A percentile compares a stretch with the other conserved stretches of the same genome.
phyloP scores from a whole-genome alignment of 2,888 invertebrate species.

The Apamea sordens region DNA sequence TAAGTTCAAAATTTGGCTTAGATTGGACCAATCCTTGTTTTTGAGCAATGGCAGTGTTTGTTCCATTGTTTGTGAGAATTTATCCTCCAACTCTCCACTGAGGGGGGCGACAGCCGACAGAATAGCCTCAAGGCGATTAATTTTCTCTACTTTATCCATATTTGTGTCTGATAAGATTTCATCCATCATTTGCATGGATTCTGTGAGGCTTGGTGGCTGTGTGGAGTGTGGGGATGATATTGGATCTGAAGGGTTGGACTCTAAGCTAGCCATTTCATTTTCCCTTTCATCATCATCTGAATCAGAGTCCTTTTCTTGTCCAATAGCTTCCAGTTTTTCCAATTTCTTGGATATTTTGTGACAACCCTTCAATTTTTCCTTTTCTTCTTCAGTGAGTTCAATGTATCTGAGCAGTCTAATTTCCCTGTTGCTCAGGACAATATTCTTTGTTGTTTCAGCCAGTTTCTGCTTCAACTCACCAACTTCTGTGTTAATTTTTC shows the following conservation, averaged over 20 bases:
- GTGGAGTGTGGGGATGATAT: slow-evolving; percentile 94
- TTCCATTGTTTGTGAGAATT: slow-evolving; percentile 89
- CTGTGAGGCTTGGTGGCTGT: slow-evolving; percentile 95
- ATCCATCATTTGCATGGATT: slow-evolving; percentile 97
- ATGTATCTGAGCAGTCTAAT: slow-evolving; percentile 96
- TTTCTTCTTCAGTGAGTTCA: slow-evolving; percentile 97
- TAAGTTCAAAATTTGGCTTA: slow-evolving; percentile 88
- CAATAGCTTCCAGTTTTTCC: slow-evolving; percentile 96
- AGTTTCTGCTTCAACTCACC: slow-evolving; percentile 95
- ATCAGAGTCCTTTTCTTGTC: slow-evolving; percentile 94
- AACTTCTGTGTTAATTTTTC: slow-evolving; percentile 97
- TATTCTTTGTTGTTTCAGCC: slow-evolving; percentile 94
- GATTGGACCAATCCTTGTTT: slow-evolving; percentile 89
- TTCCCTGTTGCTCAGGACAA: slow-evolving; percentile 97
- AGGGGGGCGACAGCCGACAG: slow-evolving; percentile 94
- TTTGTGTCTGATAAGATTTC: slow-evolving; percentile 95
- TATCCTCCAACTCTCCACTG: slow-evolving; percentile 90
- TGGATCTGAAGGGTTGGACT: slow-evolving; percentile 94
- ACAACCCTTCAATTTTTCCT: slow-evolving; percentile 96
- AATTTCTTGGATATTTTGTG: slow-evolving; percentile 98
- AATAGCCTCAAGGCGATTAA: slow-evolving; percentile 96
- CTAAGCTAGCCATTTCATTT: slow-evolving; percentile 95
- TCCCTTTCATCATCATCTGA: slow-evolving; percentile 93
- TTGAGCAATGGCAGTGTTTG: slow-evolving; percentile 88
- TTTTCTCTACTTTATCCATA: slow-evolving; percentile 96